Conservation (phyloP, 2,888 invertebrate genomes). For the Idaea dimidiata region DNA sequence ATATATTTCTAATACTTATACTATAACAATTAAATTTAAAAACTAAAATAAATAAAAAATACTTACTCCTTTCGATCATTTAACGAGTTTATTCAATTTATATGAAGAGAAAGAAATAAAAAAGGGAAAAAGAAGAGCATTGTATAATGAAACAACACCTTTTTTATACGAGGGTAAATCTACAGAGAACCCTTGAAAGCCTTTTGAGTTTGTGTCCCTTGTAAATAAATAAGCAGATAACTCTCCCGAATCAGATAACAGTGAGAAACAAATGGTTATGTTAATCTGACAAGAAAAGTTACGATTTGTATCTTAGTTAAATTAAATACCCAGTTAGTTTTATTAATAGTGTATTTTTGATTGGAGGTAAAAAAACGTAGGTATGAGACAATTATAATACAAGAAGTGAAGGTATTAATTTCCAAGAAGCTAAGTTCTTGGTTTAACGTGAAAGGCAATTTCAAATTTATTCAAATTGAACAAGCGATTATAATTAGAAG, state of each 20-base stretch:
- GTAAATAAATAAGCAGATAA: conserved; percentile 27
- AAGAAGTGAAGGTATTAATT: no score
- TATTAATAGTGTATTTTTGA: neutral
- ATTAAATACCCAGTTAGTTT: neutral
- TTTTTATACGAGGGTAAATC: conserved; percentile 24
- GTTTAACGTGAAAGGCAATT: neutral
- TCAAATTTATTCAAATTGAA: neutral
- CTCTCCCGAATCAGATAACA: conserved; percentile 11
- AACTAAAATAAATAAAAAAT: no score
- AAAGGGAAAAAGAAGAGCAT: conserved; percentile 50
- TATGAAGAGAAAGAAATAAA: conserved; percentile 57
- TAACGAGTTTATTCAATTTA: conserved; percentile 31
- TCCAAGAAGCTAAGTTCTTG: neutral
- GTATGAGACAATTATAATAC: no score
- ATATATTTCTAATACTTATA: no score
- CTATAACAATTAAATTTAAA: no score
- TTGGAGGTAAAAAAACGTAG: neutral
- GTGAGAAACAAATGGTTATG: conserved; percentile 4
- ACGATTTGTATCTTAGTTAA: neutral
- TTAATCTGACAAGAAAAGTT: neutral
- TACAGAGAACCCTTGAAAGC: conserved; percentile 20
- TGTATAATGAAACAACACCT: conserved; percentile 57
- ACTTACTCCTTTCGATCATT: neutral
- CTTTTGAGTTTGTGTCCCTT: conserved; percentile 22
- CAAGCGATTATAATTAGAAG: neutral